phyloP scores from a whole-genome alignment of 1,140 invertebrate species.

The Ostrea denselamellosa region DNA sequence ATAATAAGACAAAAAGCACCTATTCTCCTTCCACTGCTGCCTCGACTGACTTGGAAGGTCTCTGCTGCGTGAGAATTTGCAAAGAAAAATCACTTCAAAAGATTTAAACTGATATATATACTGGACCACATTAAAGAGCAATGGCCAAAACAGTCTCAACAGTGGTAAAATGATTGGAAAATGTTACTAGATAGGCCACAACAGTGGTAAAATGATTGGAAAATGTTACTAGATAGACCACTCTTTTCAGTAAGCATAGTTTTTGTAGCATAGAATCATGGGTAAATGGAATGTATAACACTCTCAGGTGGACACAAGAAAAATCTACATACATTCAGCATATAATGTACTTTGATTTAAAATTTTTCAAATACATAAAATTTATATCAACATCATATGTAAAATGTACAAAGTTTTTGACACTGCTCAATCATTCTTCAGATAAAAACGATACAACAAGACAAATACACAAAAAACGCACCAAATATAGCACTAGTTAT shows the following conservation, averaged over 20 bases:
- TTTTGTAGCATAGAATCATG: slow-evolving; percentile 33
- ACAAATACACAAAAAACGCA: slow-evolving; percentile 8
- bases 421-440: slow-evolving; percentile 29
- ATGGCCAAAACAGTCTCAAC: background rate
- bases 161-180: background rate
- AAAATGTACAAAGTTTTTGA: slow-evolving; percentile 33
- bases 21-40: slow-evolving; percentile 30
- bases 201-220: background rate
- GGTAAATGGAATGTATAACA: slow-evolving; percentile 34
- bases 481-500: background rate
- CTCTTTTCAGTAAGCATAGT: slow-evolving; percentile 5
- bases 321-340: slow-evolving; percentile 37
- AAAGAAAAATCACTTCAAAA: slow-evolving; percentile 12
- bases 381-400: slow-evolving; percentile 13
- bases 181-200: background rate
- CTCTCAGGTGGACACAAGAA: background rate
- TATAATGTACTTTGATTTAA: slow-evolving; percentile 21
- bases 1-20: slow-evolving; percentile 29
- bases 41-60: background rate
- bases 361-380: slow-evolving; percentile 20
- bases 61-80: slow-evolving; percentile 19
- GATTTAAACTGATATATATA: slow-evolving; percentile 1
- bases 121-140: slow-evolving; percentile 3
- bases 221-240: background rate
- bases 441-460: slow-evolving; percentile 5